Base-by-base conservation (phyloP, 2,888 invertebrate species). In the Epinotia demarniana region DNA sequence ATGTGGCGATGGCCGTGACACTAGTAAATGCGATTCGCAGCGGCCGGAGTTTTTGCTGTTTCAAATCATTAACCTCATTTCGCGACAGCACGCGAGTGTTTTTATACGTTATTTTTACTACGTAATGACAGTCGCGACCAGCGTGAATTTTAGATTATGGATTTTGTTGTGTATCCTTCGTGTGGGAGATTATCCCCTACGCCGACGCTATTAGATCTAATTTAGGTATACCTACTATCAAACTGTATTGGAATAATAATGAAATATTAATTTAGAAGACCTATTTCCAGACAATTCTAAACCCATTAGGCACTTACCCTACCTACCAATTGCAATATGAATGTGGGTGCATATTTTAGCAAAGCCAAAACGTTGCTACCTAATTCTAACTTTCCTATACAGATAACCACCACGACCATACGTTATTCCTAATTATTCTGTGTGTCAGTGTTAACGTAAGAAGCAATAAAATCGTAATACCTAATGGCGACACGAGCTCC, bases 11-110 rank as follows among this genome's bases (percentile, higher is more conserved):
- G 74, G 70, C 74, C 74, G 9, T 75, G 74, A 64, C 70, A 75
- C 68, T 63, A 12, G 70, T 62, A 71, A 71, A 71, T 57, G 70
- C 64, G 70, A 73, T 71, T 69, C 67, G 68, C 72, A 64, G 73
- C 80, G 79, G 79, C 82, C 81, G 83, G 81, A 81, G 78, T 81
- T 86, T 84, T 84, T 84, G 80, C 83, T 83, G 79, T 82, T 83
- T 79, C 63, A 81, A 85, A 87, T 81, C 83, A 87, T 86, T 87
- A 87, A 81, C 85, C 83, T 81, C 83, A 78, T 85, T 85, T 72
- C 78, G 81, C 76, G 80, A 83, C 83, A 82, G 63, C 79, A 80
- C 85, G 63, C 61, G 18, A 13, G 58, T 72, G 75, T 73, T 75
- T 70, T 75, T 60, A 70, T 70, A 66, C 73, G 39, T 69, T 69